Percentiles rank a stretch among this genome's conserved stretches.
These are phyloP conservation scores for Mamestra brassicae DNA, from an alignment of 2,888 invertebrate genomes.

Conservation along the genomic window DNA sequence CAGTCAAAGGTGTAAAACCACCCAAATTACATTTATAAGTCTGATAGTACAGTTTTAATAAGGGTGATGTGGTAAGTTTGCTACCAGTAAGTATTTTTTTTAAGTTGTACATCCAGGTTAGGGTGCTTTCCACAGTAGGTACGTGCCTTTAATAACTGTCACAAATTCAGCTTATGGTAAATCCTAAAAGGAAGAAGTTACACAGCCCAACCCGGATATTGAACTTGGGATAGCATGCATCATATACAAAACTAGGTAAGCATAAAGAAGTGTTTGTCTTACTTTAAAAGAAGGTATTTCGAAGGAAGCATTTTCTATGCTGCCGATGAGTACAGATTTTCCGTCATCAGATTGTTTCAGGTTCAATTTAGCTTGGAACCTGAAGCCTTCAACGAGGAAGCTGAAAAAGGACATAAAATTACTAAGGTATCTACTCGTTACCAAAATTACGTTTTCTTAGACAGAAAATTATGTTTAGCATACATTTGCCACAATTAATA, in stretches of 20 bases:
- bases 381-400: slow-evolving; percentile 78
- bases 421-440: not conserved
- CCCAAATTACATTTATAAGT: too few relatives aligned
- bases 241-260: not conserved
- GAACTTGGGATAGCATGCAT: too few relatives aligned
- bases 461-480: too few relatives aligned
- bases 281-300: slow-evolving; percentile 80
- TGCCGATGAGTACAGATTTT: slow-evolving; percentile 78
- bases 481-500: too few relatives aligned
- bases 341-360: slow-evolving; percentile 81
- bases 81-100: too few relatives aligned
- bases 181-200: not conserved
- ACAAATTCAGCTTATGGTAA: too few relatives aligned
- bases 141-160: too few relatives aligned
- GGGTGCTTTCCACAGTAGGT: too few relatives aligned
- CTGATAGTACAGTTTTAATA: too few relatives aligned
- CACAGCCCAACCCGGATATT: not conserved
- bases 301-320: slow-evolving; percentile 76
- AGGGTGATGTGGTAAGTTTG: too few relatives aligned
- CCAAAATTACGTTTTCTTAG: not conserved
- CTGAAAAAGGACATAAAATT: slow-evolving; percentile 67
- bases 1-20: not conserved
- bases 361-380: slow-evolving; percentile 73
- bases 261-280: slow-evolving; percentile 22
- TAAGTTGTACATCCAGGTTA: too few relatives aligned